Conservation (phyloP, 2,888 invertebrate species). For the Trichogramma dendrolimi region DNA sequence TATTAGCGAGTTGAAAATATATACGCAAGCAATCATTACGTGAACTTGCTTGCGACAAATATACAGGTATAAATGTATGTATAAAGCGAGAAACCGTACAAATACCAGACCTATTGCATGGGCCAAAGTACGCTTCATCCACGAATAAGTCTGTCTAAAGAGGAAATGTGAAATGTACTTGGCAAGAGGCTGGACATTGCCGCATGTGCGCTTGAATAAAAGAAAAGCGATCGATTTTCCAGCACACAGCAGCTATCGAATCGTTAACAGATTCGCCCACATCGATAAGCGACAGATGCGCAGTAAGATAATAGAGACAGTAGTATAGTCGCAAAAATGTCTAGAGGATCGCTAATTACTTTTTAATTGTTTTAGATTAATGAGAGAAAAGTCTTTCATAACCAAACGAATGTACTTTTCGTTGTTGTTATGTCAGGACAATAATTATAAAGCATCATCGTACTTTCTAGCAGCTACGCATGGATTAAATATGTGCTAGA, state of each 20-base stretch:
- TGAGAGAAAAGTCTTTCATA: no score
- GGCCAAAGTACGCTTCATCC: constrained; percentile 28
- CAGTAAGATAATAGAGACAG: not conserved
- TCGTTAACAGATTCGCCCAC: not conserved
- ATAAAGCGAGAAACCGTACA: not conserved
- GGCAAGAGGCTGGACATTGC: not conserved
- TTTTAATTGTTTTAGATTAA: no score
- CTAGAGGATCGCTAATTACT: no score
- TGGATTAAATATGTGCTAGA: no score
- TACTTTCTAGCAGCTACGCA: no score
- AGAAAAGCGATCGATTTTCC: not conserved
- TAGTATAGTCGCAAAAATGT: no score
- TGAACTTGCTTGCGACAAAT: constrained; percentile 6
- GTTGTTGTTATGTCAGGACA: no score
- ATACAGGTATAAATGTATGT: not conserved
- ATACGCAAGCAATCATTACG: not conserved
- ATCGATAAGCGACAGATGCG: not conserved
- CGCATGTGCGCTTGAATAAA: not conserved
- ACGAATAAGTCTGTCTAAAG: constrained; percentile 19
- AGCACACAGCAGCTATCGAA: not conserved
- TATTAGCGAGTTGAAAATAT: no score
- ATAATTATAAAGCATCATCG: no score
- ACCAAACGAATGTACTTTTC: no score
- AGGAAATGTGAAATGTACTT: constrained; percentile 2
- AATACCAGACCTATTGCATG: constrained; percentile 11